Conservation (phyloP, 2,797 vertebrate genomes). For the Dallia pectoralis region DNA sequence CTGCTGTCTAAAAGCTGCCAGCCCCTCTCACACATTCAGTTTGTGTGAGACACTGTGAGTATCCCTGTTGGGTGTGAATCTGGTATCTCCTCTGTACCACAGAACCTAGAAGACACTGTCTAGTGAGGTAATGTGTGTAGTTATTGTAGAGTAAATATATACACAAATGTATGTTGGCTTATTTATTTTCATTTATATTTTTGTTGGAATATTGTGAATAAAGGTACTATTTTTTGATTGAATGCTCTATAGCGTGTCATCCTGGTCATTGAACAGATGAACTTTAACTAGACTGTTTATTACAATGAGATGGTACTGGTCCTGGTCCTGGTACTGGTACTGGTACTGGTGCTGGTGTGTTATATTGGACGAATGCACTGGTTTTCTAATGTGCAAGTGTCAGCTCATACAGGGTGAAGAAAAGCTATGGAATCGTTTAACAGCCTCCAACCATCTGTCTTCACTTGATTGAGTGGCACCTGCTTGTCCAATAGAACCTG, state of each 20-base stretch:
- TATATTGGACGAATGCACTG: not conserved
- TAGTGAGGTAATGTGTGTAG: no score
- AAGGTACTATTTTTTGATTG: no score
- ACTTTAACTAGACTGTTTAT: no score
- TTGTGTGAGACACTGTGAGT: constrained; percentile 46
- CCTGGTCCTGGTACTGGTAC: no score
- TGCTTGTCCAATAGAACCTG: constrained; percentile 81
- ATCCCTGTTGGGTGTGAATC: constrained; percentile 49
- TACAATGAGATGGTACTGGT: no score
- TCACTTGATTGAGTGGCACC: constrained; percentile 82
- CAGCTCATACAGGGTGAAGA: constrained; percentile 24
- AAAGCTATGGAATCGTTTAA: constrained; percentile 73
- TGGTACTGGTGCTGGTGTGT: constrained; percentile 16
- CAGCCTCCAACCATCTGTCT: constrained; percentile 78
- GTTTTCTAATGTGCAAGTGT: not conserved
- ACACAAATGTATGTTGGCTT: no score
- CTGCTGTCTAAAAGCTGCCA: constrained; percentile 51
- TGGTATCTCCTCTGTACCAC: constrained; percentile 28
- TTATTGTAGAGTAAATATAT: no score
- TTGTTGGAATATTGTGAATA: no score
- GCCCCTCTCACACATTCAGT: constrained; percentile 48
- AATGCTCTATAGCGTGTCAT: no score
- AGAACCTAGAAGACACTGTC: constrained; percentile 46
- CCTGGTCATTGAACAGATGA: no score
- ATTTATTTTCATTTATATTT: no score